phyloP scores from a whole-genome alignment of 2,113 vertebrate genomes.

The Garra rufa region DNA sequence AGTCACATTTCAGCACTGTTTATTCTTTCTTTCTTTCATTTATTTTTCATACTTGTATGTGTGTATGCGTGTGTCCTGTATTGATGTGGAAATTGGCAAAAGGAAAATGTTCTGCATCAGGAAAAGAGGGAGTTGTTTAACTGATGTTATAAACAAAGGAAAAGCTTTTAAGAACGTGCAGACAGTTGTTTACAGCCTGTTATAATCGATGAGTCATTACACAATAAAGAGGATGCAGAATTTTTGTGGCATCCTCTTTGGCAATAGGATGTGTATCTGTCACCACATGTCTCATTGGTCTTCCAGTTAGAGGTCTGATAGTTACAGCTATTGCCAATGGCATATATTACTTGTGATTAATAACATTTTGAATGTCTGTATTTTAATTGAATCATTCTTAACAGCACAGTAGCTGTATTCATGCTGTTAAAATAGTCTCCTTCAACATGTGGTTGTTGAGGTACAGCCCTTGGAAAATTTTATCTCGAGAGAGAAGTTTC shows the following conservation, averaged over 20 bases:
- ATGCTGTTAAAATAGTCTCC: neutral
- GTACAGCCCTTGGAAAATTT: neutral
- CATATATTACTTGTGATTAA: neutral
- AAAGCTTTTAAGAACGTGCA: neutral
- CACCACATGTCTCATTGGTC: neutral
- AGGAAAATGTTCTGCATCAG: neutral
- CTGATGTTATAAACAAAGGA: neutral
- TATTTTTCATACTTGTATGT: neutral
- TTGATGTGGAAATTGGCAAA: neutral
- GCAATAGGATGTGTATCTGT: constrained; percentile 22
- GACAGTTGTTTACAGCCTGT: constrained; percentile 22
- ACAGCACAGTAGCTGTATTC: neutral
- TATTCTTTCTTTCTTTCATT: neutral
- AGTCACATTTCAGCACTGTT: neutral
- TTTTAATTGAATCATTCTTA: neutral
- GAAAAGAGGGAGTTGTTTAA: neutral
- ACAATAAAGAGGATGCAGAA: constrained; percentile 22
- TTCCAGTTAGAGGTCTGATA: neutral
- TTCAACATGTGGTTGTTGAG: neutral
- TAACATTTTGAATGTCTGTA: neutral
- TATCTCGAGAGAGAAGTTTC: constrained; percentile 5
- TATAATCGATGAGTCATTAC: neutral
- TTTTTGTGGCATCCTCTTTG: neutral
- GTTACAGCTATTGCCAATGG: neutral
- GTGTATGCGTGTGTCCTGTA: neutral